Base-by-base conservation (phyloP, 2,888 invertebrate species). In the Macroteleia sp. region DNA sequence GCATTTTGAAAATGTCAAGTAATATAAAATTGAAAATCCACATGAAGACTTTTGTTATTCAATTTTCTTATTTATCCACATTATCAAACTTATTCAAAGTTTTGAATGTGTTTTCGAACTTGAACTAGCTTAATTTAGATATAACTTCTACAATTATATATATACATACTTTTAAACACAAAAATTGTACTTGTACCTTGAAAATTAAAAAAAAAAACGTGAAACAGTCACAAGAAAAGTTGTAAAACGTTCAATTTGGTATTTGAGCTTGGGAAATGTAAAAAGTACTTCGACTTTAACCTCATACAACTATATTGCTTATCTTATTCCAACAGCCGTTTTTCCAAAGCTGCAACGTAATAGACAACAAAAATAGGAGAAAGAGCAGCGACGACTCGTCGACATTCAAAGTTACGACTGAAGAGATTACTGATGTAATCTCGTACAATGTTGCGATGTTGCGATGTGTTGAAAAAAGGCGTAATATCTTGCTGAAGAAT, bases 401-500 rank as follows among this genome's bases (percentile, higher is more conserved):
- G 56, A 75, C 75, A 75, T 75, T 75, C 56, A 50, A 69, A 69
- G 78, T 81, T 80, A 81, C 79, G 81, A 75, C 74, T 71, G 61
- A 78, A 69, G 76, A 80, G 80, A 82, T 82, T 82, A 82, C 82
- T 70, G 80, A 80, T 82, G 80, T 80, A 82, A 82, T 82, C 82
- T 80, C 64, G 41, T 30, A 64, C 56, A 78, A 73, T 25, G 70
- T 44, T 52, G 77, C 56, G 74, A 73, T 25, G 70, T 44, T 52
- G 77, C 52, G 41, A 70, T 66, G 71, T 71, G 71, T 69, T 59
- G 69, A 73, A 44, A 73, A 73, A 73, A 22, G 44, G 69, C 34
- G 48, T 69, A 73, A 78, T 73, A 73, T 73, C 69, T 73, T 67
- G 56, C 56, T 25, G 39, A 22, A 42, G 61, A 73, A 77, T 62